Percentiles rank a stretch among this genome's conserved stretches.
Conservation (phyloP, 2,113 vertebrate species). For the Cygnus buccinator region DNA sequence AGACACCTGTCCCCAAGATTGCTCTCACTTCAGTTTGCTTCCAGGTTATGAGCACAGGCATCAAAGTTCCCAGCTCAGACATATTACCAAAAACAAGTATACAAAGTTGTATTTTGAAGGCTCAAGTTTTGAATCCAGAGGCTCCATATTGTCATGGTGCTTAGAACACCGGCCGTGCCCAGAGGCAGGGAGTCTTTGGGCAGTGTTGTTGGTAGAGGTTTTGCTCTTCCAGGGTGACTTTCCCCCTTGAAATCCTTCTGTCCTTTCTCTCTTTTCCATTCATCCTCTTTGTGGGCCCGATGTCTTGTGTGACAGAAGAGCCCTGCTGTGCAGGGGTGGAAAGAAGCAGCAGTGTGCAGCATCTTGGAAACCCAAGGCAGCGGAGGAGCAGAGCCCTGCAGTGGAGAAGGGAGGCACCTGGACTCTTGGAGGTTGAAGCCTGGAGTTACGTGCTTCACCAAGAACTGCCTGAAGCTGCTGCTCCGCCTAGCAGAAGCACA, state of each 20-base stretch:
- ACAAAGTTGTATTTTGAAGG: not conserved
- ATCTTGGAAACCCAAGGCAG: not conserved
- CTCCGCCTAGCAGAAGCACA: not conserved
- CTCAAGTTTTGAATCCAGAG: not conserved
- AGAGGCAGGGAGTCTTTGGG: not conserved
- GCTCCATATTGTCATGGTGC: not conserved
- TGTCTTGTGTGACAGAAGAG: not conserved
- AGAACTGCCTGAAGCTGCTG: not conserved
- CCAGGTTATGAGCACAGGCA: not conserved
- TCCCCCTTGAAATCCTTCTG: not conserved
- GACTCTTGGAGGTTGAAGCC: not conserved
- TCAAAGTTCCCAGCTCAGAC: not conserved
- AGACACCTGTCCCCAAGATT: not conserved
- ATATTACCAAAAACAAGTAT: not conserved
- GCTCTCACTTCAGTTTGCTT: not conserved
- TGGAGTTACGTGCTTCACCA: not conserved
- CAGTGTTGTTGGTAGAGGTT: not conserved
- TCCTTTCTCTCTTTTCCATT: not conserved
- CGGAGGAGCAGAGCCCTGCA: not conserved
- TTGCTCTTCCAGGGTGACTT: not conserved
- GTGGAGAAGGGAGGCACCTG: not conserved
- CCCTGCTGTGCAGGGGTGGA: not conserved
- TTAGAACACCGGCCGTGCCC: not conserved
- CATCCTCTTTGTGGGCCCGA: not conserved
- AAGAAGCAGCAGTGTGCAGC: not conserved